Evolutionary conservation across 2,113 vertebrate species (phyloP).

Genomic region (Eurystomus gularis): DNA sequence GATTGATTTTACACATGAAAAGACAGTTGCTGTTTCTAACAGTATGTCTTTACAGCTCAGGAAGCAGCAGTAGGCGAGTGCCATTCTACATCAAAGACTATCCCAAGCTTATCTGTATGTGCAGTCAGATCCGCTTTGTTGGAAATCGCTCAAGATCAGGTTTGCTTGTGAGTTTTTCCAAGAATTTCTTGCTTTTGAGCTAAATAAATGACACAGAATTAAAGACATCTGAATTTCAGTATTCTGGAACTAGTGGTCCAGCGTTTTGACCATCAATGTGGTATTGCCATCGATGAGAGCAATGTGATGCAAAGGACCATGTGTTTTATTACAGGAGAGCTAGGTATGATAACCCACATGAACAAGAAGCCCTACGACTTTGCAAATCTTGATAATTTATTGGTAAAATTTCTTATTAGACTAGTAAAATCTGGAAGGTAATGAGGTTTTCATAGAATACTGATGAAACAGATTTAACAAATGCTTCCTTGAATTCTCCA

Average conservation of each 20-base stretch:
- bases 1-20: background rate
- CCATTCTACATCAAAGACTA: background rate
- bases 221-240: background rate
- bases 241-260: background rate
- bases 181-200: background rate
- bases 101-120: background rate
- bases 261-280: background rate
- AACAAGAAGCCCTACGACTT: background rate
- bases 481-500: background rate
- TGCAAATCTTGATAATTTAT: background rate
- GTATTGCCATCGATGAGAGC: background rate
- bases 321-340: background rate
- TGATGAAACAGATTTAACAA: background rate
- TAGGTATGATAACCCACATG: background rate
- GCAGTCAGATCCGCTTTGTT: background rate
- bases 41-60: background rate
- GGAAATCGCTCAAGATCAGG: background rate
- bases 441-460: background rate
- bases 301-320: background rate
- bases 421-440: background rate
- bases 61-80: background rate
- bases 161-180: background rate
- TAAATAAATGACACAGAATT: background rate
- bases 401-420: background rate
- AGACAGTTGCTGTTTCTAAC: background rate